Evolutionary conservation across 2,888 invertebrate genomes (phyloP).

Genomic region (Aspidiotus destructor): DNA sequence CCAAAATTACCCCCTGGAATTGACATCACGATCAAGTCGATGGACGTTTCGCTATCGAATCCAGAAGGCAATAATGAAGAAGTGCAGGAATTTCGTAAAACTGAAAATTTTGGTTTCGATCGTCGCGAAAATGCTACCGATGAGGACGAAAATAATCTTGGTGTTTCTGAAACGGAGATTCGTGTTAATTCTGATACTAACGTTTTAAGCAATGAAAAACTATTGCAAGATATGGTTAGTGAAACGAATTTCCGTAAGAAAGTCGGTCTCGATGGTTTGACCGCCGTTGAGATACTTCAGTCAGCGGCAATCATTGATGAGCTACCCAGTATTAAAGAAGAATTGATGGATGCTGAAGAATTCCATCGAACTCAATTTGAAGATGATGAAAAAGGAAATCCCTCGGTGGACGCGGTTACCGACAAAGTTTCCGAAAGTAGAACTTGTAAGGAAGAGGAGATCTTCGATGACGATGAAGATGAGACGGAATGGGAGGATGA

Average conservation of each 20-base stretch:
- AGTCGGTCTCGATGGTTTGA: constrained; percentile 16
- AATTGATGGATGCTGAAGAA: constrained; percentile 6
- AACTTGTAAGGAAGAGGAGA: constrained; percentile 17
- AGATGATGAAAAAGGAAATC: not conserved
- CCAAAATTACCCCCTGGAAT: constrained; percentile 31
- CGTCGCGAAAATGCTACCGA: not conserved
- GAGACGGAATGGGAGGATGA: not conserved
- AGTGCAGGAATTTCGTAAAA: not conserved
- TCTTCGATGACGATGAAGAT: constrained; percentile 9
- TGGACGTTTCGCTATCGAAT: not conserved
- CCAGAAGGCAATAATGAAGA: not conserved
- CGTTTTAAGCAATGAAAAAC: not conserved
- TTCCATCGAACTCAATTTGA: not conserved
- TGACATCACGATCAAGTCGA: constrained; percentile 26
- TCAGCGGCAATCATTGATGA: not conserved
- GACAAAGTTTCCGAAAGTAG: constrained; percentile 9
- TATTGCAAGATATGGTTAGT: not conserved
- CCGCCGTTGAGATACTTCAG: not conserved
- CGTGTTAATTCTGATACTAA: not conserved
- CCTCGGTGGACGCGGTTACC: not conserved
- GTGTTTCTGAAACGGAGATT: not conserved
- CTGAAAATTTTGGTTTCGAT: not conserved
- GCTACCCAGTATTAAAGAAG: constrained; percentile 10
- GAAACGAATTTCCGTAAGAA: constrained; percentile 17
- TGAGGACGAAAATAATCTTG: not conserved